Percentiles rank a stretch among this genome's conserved stretches.
These are phyloP conservation scores for Mesochorus sp. DNA, from an alignment of 2,888 invertebrate species.

Conservation along the genomic window DNA sequence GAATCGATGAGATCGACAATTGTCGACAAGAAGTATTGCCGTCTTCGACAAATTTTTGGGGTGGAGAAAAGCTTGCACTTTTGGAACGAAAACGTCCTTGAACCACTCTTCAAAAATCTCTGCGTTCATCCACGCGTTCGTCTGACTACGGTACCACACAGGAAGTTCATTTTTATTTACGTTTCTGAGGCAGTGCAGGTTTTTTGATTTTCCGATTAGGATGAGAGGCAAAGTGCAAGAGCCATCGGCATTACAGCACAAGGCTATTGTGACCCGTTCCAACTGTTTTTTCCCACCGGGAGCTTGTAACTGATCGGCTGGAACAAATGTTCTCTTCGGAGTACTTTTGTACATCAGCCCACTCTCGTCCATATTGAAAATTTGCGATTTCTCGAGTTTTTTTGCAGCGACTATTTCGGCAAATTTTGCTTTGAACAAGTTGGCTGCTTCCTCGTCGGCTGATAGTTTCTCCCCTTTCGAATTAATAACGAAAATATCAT, in stretches of 20 bases:
- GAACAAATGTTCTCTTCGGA: constrained; percentile 62
- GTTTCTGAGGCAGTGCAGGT: constrained; percentile 64
- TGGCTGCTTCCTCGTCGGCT: constrained; percentile 58
- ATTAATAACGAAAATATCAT: constrained; percentile 41
- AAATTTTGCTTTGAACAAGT: constrained; percentile 58
- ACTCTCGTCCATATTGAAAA: constrained; percentile 67
- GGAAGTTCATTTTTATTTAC: constrained; percentile 58
- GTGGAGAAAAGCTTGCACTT: constrained; percentile 48
- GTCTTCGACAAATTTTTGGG: constrained; percentile 58
- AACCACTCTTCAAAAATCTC: constrained; percentile 60
- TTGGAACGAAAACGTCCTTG: constrained; percentile 45
- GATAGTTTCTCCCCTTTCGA: constrained; percentile 62
- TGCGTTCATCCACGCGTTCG: constrained; percentile 63
- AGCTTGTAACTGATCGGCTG: constrained; percentile 54
- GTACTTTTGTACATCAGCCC: constrained; percentile 62
- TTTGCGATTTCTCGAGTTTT: constrained; percentile 46
- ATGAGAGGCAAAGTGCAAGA: constrained; percentile 58
- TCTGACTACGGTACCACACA: constrained; percentile 63
- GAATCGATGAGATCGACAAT: constrained; percentile 65
- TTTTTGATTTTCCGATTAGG: constrained; percentile 63
- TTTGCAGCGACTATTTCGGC: constrained; percentile 40
- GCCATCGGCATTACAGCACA: constrained; percentile 64
- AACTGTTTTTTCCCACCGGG: constrained; percentile 61
- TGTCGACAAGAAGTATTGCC: constrained; percentile 68
- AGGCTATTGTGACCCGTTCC: constrained; percentile 61